Percentiles rank a stretch among this genome's conserved stretches.
These are phyloP conservation scores for Menidia beryllina DNA, from an alignment of 2,113 vertebrate species.

Conservation along the genomic window DNA sequence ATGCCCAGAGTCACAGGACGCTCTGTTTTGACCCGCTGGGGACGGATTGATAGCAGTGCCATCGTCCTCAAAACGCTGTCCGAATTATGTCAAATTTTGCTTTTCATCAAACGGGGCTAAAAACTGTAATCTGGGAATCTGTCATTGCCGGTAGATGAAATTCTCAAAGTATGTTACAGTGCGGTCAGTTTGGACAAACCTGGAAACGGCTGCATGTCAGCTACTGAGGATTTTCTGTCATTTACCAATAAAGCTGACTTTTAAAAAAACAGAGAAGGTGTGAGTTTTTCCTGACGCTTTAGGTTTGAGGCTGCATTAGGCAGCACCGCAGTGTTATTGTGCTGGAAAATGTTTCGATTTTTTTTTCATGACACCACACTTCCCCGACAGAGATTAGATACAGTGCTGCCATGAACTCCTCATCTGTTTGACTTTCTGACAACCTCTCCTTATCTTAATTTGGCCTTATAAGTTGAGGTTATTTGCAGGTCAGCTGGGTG, in stretches of 20 bases:
- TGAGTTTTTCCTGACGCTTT: constrained; percentile 1
- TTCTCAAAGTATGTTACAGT: not conserved
- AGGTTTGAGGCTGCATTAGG: constrained; percentile 18
- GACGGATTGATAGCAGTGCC: constrained; percentile 43
- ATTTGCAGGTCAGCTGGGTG: constrained; percentile 40
- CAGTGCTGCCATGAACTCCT: constrained; percentile 27
- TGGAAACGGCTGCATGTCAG: not conserved
- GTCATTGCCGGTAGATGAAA: fast-evolving
- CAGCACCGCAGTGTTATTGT: constrained; percentile 15
- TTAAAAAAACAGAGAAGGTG: not conserved
- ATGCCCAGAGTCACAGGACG: constrained; percentile 41
- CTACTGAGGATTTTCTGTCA: not conserved
- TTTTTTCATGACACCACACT: constrained; percentile 62
- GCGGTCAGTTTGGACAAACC: not conserved
- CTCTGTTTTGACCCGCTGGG: constrained; percentile 26
- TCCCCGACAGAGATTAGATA: constrained; percentile 68
- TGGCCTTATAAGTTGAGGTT: constrained; percentile 55
- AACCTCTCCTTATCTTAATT: constrained; percentile 74
- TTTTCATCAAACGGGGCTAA: constrained; percentile 6
- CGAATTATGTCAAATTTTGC: not conserved
- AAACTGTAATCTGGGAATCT: not conserved
- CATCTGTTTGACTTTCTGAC: constrained; percentile 65
- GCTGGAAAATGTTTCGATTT: not conserved
- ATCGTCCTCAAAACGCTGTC: not conserved
- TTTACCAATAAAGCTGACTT: constrained; percentile 10